These are phyloP conservation scores for Malurus splendens DNA, from an alignment of 2,797 vertebrate species.

Conservation along the genomic window DNA sequence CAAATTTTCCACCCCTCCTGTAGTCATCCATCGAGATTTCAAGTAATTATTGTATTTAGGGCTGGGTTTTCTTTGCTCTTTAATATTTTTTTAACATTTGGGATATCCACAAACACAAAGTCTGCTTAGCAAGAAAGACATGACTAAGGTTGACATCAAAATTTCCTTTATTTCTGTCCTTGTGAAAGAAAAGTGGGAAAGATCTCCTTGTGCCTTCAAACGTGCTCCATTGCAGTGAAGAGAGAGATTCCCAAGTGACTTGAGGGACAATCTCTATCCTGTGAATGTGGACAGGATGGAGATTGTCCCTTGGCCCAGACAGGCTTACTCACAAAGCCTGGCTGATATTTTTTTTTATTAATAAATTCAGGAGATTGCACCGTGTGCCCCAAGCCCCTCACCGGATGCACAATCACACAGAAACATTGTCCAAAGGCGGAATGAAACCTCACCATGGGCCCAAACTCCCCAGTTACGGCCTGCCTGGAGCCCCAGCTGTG, in stretches of 20 bases:
- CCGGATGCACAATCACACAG: background rate
- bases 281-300: background rate
- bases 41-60: background rate
- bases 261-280: background rate
- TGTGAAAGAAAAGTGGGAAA: background rate
- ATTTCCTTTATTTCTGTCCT: background rate
- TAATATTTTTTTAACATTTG: background rate
- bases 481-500: background rate
- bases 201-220: background rate
- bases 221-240: background rate
- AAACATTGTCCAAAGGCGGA: background rate
- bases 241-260: background rate
- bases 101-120: background rate
- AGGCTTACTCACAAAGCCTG: background rate
- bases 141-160: background rate
- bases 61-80: background rate
- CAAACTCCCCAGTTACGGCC: background rate
- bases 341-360: background rate
- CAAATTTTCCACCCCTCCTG: accelerated
- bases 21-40: background rate
- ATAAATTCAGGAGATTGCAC: background rate
- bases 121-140: accelerated
- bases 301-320: background rate
- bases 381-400: background rate
- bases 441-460: background rate